These are phyloP conservation scores for Tiliacea citrago DNA, from an alignment of 2,888 invertebrate species.

Conservation along the genomic window DNA sequence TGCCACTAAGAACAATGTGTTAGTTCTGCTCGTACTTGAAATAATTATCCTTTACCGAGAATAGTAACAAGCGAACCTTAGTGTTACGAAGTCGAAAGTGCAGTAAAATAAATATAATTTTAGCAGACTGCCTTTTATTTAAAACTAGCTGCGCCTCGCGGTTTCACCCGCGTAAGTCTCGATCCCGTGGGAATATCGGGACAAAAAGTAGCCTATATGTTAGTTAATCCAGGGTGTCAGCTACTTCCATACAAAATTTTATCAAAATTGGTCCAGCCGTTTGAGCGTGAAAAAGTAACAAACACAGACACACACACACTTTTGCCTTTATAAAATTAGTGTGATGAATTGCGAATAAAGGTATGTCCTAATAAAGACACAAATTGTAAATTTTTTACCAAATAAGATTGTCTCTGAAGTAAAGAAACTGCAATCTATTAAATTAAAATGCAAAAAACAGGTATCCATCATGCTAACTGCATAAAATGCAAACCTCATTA, in stretches of 20 bases:
- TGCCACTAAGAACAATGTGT: slow-evolving; percentile 31
- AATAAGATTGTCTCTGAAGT: neutral
- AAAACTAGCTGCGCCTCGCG: too few relatives aligned
- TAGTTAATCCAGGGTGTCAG: too few relatives aligned
- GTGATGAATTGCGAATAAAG: neutral
- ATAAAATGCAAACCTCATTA: slow-evolving; percentile 23
- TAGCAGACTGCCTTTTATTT: neutral
- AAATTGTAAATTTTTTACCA: neutral
- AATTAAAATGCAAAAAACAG: slow-evolving; percentile 12
- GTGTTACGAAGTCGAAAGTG: slow-evolving; percentile 2
- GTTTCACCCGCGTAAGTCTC: too few relatives aligned
- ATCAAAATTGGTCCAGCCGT: too few relatives aligned
- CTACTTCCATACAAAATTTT: too few relatives aligned
- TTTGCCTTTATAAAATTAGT: too few relatives aligned
- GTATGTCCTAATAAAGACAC: neutral
- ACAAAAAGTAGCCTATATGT: too few relatives aligned
- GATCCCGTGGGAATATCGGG: too few relatives aligned
- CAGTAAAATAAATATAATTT: slow-evolving; percentile 1
- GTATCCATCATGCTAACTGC: slow-evolving; percentile 8
- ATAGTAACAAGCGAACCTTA: slow-evolving; percentile 26
- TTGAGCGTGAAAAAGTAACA: too few relatives aligned
- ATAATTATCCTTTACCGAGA: slow-evolving; percentile 43
- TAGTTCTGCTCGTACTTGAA: slow-evolving; percentile 25
- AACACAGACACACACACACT: too few relatives aligned
- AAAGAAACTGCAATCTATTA: neutral